Evolutionary conservation across 2,888 invertebrate genomes (phyloP).

Genomic region (Cosmia pyralina): DNA sequence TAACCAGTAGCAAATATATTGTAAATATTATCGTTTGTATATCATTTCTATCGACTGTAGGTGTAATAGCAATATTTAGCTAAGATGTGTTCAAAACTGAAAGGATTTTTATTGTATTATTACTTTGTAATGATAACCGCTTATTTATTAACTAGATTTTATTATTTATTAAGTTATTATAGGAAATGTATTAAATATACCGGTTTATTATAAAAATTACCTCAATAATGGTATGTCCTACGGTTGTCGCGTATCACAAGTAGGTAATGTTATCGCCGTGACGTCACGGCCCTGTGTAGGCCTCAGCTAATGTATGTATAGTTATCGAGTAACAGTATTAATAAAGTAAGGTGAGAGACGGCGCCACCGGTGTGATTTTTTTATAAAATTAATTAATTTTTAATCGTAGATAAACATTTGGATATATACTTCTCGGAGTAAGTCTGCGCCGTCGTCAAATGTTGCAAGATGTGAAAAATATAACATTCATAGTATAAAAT

Average conservation of each 20-base stretch:
- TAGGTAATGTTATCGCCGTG: slow-evolving; percentile 42
- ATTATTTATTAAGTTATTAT: slow-evolving; percentile 85
- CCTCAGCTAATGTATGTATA: slow-evolving; percentile 66
- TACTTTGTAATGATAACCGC: slow-evolving; percentile 80
- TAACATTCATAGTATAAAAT: slow-evolving; percentile 23
- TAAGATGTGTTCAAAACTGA: slow-evolving; percentile 89
- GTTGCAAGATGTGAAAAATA: slow-evolving; percentile 40
- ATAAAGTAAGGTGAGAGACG: slow-evolving; percentile 73
- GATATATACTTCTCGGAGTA: slow-evolving; percentile 61
- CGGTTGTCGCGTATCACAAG: slow-evolving; percentile 70
- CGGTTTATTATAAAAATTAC: slow-evolving; percentile 78
- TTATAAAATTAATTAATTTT: slow-evolving; percentile 67
- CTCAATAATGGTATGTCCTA: slow-evolving; percentile 73
- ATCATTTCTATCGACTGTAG: slow-evolving; percentile 82
- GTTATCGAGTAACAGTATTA: slow-evolving; percentile 80
- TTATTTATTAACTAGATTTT: slow-evolving; percentile 86
- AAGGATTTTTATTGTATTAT: slow-evolving; percentile 80
- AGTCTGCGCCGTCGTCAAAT: slow-evolving; percentile 47
- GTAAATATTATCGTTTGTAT: slow-evolving; percentile 83
- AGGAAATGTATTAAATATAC: slow-evolving; percentile 72
- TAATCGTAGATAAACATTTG: slow-evolving; percentile 66
- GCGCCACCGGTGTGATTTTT: slow-evolving; percentile 73
- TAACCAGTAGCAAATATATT: slow-evolving; percentile 80
- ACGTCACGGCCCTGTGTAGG: slow-evolving; percentile 31
- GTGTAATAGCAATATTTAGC: slow-evolving; percentile 87